Base-by-base conservation (phyloP, 2,113 vertebrate species). In the Grus americana region DNA sequence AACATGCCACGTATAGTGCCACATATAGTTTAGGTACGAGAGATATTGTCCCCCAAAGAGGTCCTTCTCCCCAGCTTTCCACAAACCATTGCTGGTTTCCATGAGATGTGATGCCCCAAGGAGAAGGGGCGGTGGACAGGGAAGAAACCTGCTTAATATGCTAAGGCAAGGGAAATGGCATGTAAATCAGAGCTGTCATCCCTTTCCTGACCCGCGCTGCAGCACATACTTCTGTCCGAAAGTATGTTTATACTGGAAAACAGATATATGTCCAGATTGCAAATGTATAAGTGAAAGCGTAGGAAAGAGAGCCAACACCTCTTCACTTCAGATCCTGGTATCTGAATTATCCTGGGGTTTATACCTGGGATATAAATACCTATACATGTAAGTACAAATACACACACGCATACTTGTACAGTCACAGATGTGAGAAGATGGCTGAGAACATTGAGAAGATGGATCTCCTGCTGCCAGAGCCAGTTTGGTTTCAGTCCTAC, bases 171-270 rank as follows among this genome's bases (percentile, higher is more conserved):
- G 92, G 91, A 67, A 95, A 86, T 22, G 76, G 40, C 27, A 55
- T 70, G 70, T 55, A 94, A 88, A 88, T 86, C 88, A 94, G 79
- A 91, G 72, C 84, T 86, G 92, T 76, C 87, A 68, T 46, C 61
- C 74, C 44, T 72, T 92, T 88, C 90, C 83, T 88, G 71, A 91
- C 55, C 75, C 3, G 0, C 0, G 1, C 55, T 68, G 59, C 49
- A 58, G 87, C 70, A 68, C 92, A 85, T 78, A 88, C 38, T 82
- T 83, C 67, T 83, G 44, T 68, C 81, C n/a, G 0, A 80, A 87
- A 68, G 67, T 67, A 36, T 86, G 67, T 92, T 92, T 90, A 49
- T 80, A 15, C 40, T 93, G 93, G 95, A 95, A 63, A 80, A 83
- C 36, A 80, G 52, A 72, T 38, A 27, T 7, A 65, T 42, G 46